These are phyloP conservation scores for Dione vanillae DNA, from an alignment of 2,888 invertebrate species.

Conservation along the genomic window DNA sequence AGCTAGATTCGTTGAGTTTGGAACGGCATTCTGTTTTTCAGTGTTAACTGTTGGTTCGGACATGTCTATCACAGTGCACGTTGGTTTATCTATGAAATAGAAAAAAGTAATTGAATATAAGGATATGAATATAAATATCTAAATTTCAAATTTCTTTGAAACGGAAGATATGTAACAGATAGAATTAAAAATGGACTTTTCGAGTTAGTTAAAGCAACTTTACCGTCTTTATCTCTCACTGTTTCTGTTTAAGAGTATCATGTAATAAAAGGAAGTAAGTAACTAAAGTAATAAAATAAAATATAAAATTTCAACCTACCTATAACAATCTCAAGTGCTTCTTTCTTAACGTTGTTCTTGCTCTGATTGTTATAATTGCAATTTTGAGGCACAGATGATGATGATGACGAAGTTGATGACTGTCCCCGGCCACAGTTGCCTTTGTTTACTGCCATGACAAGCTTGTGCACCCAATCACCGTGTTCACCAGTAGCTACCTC, in stretches of 20 bases:
- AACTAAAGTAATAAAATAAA: too few species aligned
- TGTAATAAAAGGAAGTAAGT: too few species aligned
- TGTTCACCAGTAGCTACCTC: slow-evolving; percentile 98
- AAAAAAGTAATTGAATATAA: too few species aligned
- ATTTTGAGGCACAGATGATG: slow-evolving; percentile 72
- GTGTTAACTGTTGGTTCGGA: slow-evolving; percentile 69
- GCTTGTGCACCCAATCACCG: slow-evolving; percentile 93
- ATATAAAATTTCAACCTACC: slow-evolving; percentile 62
- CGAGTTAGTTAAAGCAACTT: too few species aligned
- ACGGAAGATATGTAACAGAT: too few species aligned
- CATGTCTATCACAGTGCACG: slow-evolving; percentile 82
- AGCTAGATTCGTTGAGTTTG: slow-evolving; percentile 71
- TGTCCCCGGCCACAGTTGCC: slow-evolving; percentile 87
- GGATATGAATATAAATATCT: too few species aligned
- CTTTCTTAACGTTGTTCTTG: slow-evolving; percentile 81
- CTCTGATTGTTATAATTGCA: slow-evolving; percentile 77
- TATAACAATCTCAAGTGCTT: slow-evolving; percentile 69
- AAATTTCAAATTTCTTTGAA: background rate
- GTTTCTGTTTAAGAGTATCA: too few species aligned
- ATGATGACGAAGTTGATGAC: slow-evolving; percentile 67
- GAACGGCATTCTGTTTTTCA: slow-evolving; percentile 65
- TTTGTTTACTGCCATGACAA: slow-evolving; percentile 92
- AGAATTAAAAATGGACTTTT: too few species aligned
- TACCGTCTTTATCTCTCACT: too few species aligned
- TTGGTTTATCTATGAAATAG: slow-evolving; percentile 75